phyloP scores from a whole-genome alignment of 1,140 invertebrate genomes.

The Chironomus tepperi region DNA sequence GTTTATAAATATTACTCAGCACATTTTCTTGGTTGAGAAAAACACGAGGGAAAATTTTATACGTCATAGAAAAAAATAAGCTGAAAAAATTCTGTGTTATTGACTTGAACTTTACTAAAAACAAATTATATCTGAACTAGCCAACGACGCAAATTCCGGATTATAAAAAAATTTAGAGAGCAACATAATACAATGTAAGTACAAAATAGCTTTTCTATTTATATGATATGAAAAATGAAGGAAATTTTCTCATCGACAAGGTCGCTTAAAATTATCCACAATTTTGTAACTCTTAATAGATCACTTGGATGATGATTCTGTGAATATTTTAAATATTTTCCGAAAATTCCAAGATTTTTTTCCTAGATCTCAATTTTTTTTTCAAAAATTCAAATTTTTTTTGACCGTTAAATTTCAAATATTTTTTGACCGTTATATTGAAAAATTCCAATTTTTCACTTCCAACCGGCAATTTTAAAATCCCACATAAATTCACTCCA shows the following conservation, averaged over 20 bases:
- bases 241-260: not conserved
- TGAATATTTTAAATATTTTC: no score
- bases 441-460: no score
- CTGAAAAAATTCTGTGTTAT: not conserved
- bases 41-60: not conserved
- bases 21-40: not conserved
- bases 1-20: slow-evolving; percentile 11
- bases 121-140: not conserved
- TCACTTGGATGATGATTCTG: no score
- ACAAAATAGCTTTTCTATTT: not conserved
- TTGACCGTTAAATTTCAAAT: no score
- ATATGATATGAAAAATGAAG: not conserved
- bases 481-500: not conserved
- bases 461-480: no score
- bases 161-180: not conserved
- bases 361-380: no score
- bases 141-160: slow-evolving; percentile 5
- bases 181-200: slow-evolving; percentile 10
- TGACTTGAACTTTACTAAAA: not conserved
- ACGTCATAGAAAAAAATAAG: not conserved
- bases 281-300: no score
- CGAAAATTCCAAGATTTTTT: no score
- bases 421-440: no score
- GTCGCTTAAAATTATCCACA: not conserved
- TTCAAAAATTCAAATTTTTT: no score